phyloP scores from a whole-genome alignment of 2,797 vertebrate genomes.

The Myoxocephalus aenaeus region DNA sequence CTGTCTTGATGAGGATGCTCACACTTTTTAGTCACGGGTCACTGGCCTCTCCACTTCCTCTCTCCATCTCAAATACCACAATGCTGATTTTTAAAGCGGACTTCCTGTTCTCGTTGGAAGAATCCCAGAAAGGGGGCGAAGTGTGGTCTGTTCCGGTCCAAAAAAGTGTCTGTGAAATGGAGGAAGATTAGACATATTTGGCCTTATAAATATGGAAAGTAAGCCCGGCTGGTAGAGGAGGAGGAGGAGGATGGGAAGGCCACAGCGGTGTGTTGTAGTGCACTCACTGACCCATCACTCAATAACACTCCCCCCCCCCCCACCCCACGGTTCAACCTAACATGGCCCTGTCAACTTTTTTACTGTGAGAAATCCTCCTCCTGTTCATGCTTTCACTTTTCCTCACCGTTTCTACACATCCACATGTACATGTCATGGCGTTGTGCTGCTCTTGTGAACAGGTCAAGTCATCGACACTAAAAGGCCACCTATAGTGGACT shows the following conservation, averaged over 20 bases:
- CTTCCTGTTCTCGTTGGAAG: slow-evolving; percentile 54
- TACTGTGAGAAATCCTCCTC: not conserved
- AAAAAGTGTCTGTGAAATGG: slow-evolving; percentile 48
- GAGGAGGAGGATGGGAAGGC: slow-evolving; percentile 18
- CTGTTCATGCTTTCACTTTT: not conserved
- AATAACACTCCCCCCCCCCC: not conserved
- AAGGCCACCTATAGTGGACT: not conserved
- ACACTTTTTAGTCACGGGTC: slow-evolving; percentile 47
- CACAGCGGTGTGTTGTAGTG: slow-evolving; percentile 5
- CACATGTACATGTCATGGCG: not conserved
- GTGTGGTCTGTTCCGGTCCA: slow-evolving; percentile 21
- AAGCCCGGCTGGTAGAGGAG: slow-evolving; percentile 22
- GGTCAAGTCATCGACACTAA: not conserved
- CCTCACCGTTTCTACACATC: not conserved
- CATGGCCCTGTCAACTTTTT: slow-evolving; percentile 11
- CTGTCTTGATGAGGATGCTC: slow-evolving; percentile 14
- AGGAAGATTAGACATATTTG: slow-evolving; percentile 50
- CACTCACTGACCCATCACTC: slow-evolving; percentile 26
- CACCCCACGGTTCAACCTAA: not conserved
- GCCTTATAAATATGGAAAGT: slow-evolving; percentile 57
- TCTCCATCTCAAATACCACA: slow-evolving; percentile 26
- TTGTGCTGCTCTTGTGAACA: slow-evolving; percentile 2
- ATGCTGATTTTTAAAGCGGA: slow-evolving; percentile 44
- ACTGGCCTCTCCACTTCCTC: slow-evolving; percentile 34
- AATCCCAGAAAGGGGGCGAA: slow-evolving; percentile 20